phyloP scores from a whole-genome alignment of 2,888 invertebrate species.

The Antitype chi region DNA sequence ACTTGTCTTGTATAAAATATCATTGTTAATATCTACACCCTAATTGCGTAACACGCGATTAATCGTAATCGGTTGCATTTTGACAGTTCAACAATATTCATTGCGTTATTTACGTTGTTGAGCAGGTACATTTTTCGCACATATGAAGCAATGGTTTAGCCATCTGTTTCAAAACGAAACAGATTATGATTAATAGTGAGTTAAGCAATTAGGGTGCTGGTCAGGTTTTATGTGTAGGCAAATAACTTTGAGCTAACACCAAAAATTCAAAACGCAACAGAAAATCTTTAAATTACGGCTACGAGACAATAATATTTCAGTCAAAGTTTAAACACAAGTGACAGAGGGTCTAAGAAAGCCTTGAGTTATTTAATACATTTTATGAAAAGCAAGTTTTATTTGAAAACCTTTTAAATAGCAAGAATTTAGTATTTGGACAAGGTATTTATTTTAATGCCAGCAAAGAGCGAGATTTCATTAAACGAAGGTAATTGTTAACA shows the following conservation, averaged over 20 bases:
- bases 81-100: too few species aligned
- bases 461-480: slow-evolving; percentile 62
- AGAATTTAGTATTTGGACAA: slow-evolving; percentile 33
- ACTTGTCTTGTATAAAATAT: too few species aligned
- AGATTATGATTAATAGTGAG: too few species aligned
- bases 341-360: background rate
- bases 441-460: slow-evolving; percentile 50
- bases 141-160: too few species aligned
- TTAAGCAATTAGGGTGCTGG: too few species aligned
- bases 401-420: slow-evolving; percentile 14
- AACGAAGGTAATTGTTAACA: slow-evolving; percentile 63
- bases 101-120: too few species aligned
- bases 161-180: too few species aligned
- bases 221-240: background rate
- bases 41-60: too few species aligned
- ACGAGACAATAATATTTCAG: background rate
- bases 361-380: background rate
- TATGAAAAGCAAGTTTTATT: slow-evolving; percentile 13
- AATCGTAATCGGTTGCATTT: too few species aligned
- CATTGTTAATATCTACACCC: too few species aligned
- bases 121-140: too few species aligned
- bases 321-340: slow-evolving; percentile 6
- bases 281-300: background rate
- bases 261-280: background rate
- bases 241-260: too few species aligned